Base-by-base conservation (phyloP, 64 coral and sea anemone species). In the Catalaphyllia jardinei region DNA sequence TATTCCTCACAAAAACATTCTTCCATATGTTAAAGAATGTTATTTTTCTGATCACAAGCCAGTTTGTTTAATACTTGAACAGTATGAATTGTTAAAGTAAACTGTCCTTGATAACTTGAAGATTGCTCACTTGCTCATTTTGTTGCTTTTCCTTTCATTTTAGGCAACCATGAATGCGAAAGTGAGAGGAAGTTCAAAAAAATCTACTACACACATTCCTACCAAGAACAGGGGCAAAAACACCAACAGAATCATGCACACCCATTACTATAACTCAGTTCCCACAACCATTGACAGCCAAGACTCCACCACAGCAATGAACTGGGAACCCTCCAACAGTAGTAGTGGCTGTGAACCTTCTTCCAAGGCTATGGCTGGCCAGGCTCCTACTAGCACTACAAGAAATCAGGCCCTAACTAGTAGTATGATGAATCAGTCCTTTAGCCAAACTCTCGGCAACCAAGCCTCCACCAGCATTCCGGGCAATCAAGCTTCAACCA, bases 1-100 rank as follows among this genome's bases (percentile, higher is more conserved):
- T 17, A 62, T 71, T 30, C 51, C 67, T 86, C 46, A 86, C 27
- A 86, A 67, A 86, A 22, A 27, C 71, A 86, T 86, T 86, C 51
- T 46, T 46, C 42, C 42, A 46, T 46, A 46, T 46, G 42, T 46
- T 5, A 46, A 8, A 46, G 42, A 46, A 46, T 46, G 42, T 46
- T 46, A 46, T 46, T 46, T 46, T 46, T 46, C 38, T 73, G 85
- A 87, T 62, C 85, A 87, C 49, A 87, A 87, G 50, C 65, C 85
- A 59, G 60, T 82, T 82, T 82, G 52, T 60, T 29, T 31, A 52
- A 59, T 60, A 82, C 38, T 82, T 52, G 29, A 82, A 29, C 60
- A 27, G 25, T 60, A 59, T 82, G 73, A 75, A n/a, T 75, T 16
- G 0, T 22, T 62, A 62, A 62, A 62, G 60, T 62, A 62, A 62